phyloP scores from a whole-genome alignment of 2,888 invertebrate genomes.

The Cryptocheilus praepositus region DNA sequence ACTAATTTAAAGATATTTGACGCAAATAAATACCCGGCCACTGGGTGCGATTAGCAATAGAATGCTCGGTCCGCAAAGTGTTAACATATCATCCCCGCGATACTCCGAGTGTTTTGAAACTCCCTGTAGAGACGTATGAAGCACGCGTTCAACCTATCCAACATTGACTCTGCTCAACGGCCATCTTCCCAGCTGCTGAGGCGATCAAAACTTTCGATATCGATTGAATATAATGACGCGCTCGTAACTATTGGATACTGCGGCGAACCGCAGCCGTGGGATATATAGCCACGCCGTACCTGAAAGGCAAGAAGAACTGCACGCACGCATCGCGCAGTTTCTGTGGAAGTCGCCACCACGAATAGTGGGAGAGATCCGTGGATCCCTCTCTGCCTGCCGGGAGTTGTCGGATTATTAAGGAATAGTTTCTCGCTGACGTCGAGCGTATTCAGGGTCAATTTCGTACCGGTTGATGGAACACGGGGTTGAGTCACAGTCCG shows the following conservation, averaged over 20 bases:
- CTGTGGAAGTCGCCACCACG: not conserved
- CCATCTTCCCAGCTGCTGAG: conserved; percentile 51
- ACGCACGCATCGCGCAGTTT: conserved; percentile 38
- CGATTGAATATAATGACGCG: conserved; percentile 66
- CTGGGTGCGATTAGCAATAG: no score
- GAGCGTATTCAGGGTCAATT: no score
- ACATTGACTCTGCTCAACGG: conserved; percentile 15
- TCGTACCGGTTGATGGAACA: no score
- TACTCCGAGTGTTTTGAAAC: not conserved
- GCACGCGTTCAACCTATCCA: not conserved
- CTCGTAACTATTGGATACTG: conserved; percentile 69
- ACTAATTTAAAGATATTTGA: no score
- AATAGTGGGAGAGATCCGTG: not conserved
- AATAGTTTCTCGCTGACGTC: no score
- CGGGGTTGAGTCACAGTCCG: no score
- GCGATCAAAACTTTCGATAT: conserved; percentile 66
- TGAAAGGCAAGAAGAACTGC: conserved; percentile 51
- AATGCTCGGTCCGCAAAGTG: no score
- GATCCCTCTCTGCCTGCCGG: not conserved
- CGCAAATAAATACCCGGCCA: no score
- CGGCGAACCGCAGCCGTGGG: conserved; percentile 64
- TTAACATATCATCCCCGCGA: no score
- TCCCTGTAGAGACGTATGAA: not conserved
- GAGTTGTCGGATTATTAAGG: no score
- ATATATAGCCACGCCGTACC: conserved; percentile 31